phyloP scores from a whole-genome alignment of 2,888 invertebrate species.

The Ectemnius continuus region DNA sequence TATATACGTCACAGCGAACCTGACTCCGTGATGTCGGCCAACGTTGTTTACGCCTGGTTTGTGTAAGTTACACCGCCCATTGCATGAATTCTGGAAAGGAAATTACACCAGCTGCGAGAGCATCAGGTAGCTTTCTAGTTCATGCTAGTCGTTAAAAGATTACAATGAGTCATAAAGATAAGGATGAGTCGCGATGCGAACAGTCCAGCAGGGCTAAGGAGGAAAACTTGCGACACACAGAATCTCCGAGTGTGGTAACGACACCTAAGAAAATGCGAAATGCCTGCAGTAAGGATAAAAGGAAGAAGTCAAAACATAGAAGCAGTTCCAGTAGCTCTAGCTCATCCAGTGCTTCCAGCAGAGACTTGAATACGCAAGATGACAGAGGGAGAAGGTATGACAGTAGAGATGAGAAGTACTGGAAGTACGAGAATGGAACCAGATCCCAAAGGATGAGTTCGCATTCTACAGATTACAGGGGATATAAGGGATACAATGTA shows the following conservation, averaged over 20 bases:
- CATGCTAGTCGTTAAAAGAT: slow-evolving; percentile 11
- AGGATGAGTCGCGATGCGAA: slow-evolving; percentile 55
- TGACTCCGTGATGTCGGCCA: slow-evolving; percentile 2
- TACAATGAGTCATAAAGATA: slow-evolving; percentile 62
- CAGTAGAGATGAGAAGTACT: slow-evolving; percentile 31
- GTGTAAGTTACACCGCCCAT: neutral
- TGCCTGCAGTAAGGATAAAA: slow-evolving; percentile 64
- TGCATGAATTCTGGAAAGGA: neutral
- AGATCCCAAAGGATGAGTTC: slow-evolving; percentile 36
- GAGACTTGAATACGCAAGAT: slow-evolving; percentile 35
- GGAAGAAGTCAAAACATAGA: slow-evolving; percentile 59
- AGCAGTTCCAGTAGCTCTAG: slow-evolving; percentile 62
- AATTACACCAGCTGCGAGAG: neutral
- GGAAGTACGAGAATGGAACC: slow-evolving; percentile 48
- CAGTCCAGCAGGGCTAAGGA: slow-evolving; percentile 49
- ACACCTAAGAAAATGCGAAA: slow-evolving; percentile 56
- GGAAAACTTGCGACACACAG: slow-evolving; percentile 56
- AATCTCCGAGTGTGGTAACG: slow-evolving; percentile 51
- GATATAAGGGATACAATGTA: slow-evolving; percentile 36
- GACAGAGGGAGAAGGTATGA: slow-evolving; percentile 36
- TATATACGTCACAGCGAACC: neutral
- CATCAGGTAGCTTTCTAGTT: neutral
- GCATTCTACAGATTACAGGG: slow-evolving; percentile 37
- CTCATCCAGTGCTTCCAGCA: slow-evolving; percentile 54
- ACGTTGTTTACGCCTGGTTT: neutral